Base-by-base conservation (phyloP, 2,797 vertebrate species). In the Gymnoscopelus braueri region DNA sequence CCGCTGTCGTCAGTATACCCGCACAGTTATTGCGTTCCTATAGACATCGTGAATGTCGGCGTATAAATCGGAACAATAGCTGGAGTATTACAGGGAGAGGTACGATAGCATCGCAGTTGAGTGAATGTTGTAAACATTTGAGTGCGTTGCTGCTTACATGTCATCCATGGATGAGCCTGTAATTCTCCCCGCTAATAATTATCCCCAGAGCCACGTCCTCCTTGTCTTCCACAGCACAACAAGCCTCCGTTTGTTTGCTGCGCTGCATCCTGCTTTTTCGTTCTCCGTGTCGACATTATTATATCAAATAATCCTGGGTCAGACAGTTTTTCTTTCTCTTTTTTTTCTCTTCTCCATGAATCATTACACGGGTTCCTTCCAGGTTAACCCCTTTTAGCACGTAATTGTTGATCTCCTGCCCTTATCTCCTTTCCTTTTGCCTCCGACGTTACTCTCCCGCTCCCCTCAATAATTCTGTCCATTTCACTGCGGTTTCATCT, bases 111-210 rank as follows among this genome's bases (percentile, higher is more conserved):
- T 91, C 86, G 51, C 67, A 47, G 60, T 84, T 81, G 80, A 80
- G 82, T 81, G 87, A 89, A 92, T 90, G 79, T 64, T 85, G 87
- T 89, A 88, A 90, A 92, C 88, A 90, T 87, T 88, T 83, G 87
- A 90, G 84, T 79, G 84, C 72, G 75, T 48, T 23, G 82, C 80
- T 53, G 74, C 85, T 89, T 90, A 92, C 88, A 89, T 76, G 87
- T 89, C 82, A 90, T 84, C 86, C 90, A 85, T 85, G 86, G 84
- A 91, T 89, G 89, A 91, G 87, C 82, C 80, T 84, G 83, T 89
- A 88, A 90, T 87, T 88, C 85, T 76, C 79, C 67, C 72, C 4
- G 60, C 81, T 82, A 88, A 80, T 86, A 78, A 84, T 79, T 77
- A 83, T 76, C 84, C 83, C 78, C 48, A 60, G 82, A 89, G 85